These are phyloP conservation scores for Dryococelus australis DNA, from an alignment of 2,888 invertebrate species.

Conservation along the genomic window DNA sequence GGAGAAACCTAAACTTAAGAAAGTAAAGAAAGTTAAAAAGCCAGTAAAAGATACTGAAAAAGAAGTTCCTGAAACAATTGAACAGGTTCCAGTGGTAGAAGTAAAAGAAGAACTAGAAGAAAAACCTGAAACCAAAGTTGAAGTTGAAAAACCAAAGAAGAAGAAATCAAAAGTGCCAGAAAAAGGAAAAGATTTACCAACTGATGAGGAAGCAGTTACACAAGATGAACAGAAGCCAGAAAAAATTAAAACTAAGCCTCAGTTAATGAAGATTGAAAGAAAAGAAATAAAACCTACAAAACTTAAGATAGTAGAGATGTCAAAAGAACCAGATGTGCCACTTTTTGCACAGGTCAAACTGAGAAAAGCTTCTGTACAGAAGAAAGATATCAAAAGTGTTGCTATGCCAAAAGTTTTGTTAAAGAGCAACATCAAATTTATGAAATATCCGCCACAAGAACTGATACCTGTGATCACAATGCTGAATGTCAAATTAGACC, in stretches of 20 bases:
- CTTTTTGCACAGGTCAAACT: slow-evolving; percentile 73
- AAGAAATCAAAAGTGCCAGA: slow-evolving; percentile 35
- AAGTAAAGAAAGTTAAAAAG: slow-evolving; percentile 35
- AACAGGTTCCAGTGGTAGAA: slow-evolving; percentile 39
- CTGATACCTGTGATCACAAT: slow-evolving; percentile 62
- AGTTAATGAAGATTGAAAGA: slow-evolving; percentile 67
- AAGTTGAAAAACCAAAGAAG: slow-evolving; percentile 42
- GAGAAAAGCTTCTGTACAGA: slow-evolving; percentile 65
- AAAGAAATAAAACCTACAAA: slow-evolving; percentile 62
- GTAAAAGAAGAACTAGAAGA: slow-evolving; percentile 54
- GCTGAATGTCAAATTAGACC: slow-evolving; percentile 62
- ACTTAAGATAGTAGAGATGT: slow-evolving; percentile 66
- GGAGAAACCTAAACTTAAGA: slow-evolving; percentile 31
- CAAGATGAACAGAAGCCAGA: slow-evolving; percentile 50
- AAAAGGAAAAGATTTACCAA: slow-evolving; percentile 50
- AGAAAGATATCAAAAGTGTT: slow-evolving; percentile 58
- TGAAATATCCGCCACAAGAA: slow-evolving; percentile 63
- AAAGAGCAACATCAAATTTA: slow-evolving; percentile 72
- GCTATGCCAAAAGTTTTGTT: slow-evolving; percentile 71
- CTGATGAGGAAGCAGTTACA: slow-evolving; percentile 57
- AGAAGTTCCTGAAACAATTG: slow-evolving; percentile 52
- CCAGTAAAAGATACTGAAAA: slow-evolving; percentile 46
- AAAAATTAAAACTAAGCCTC: slow-evolving; percentile 50
- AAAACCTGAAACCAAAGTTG: slow-evolving; percentile 52
- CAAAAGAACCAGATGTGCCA: slow-evolving; percentile 58